Base-by-base conservation (phyloP, 2,113 vertebrate species). In the Charina bottae region DNA sequence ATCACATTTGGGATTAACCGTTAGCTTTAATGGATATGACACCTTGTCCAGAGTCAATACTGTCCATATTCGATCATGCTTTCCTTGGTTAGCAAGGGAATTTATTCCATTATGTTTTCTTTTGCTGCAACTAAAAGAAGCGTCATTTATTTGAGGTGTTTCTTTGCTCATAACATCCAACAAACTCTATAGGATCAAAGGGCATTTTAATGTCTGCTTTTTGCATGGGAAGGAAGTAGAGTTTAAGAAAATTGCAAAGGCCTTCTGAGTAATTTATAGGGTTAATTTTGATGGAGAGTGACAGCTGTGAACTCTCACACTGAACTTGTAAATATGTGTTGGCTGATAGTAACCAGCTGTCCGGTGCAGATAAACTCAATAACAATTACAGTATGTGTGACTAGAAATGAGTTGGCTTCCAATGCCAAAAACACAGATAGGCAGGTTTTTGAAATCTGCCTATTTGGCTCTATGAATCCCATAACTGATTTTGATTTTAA, bases 301-400 rank as follows among this genome's bases (percentile, higher is more conserved):
- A 37, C 1, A 33, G 28, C 92, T 84, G 89, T 28, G 46, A 64
- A 84, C 72, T 88, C 85, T 88, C n/a, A 24, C 68, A 56, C 68
- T 24, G 68, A 90, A 64, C 46, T 90, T 88, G 89, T 84, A 83
- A 88, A 60, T 55, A 83, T 37, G 83, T 46, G 56, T 56, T 62
- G 97, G 97, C 97, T 98, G 98, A 98, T 98, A 97, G 97, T 97
- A 96, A 98, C 98, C 98, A 98, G 97, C 98, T 98, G 92, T 83
- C 60, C 1, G 0, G 62, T 49, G 42, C 15, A 85, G 89, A 83
- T 87, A 87, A 53, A 83, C 17, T 23, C 54, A 26, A 60, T 6
- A 56, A 68, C 84, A 37, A 42, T 85, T 85, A 58, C 26, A 84
- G 58, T 26, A 84, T 23, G 24, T 78, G 33, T 23, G 19, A 78